Evolutionary conservation across 2,888 invertebrate genomes (phyloP).

Genomic region (Chydorus sphaericus): DNA sequence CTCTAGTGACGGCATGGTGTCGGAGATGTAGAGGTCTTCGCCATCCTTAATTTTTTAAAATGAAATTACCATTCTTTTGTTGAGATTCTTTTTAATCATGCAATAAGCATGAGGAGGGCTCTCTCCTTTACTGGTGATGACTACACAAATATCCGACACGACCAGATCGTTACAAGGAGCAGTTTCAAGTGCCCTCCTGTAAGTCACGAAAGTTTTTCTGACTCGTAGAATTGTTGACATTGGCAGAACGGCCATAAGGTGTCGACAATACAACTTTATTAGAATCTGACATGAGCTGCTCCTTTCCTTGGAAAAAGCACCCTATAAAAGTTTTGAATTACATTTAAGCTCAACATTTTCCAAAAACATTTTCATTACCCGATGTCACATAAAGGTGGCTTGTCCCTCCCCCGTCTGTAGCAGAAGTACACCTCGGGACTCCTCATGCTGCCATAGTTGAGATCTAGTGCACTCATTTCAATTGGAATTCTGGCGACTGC

Average conservation of each 20-base stretch:
- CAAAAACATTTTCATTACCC: conserved; percentile 44
- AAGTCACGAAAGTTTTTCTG: conserved; percentile 86
- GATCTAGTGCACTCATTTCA: no score
- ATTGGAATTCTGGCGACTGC: no score
- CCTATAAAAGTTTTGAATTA: conserved; percentile 16
- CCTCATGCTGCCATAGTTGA: conserved; percentile 92
- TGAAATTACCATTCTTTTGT: conserved; percentile 66
- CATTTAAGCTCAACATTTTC: background rate
- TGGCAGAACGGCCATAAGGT: conserved; percentile 75
- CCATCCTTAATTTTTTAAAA: no score
- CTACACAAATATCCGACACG: conserved; percentile 92
- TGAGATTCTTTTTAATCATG: conserved; percentile 86
- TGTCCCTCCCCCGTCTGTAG: conserved; percentile 78
- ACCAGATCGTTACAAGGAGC: conserved; percentile 94
- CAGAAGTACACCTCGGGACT: conserved; percentile 88
- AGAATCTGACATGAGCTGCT: conserved; percentile 86
- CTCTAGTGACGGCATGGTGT: conserved; percentile 95
- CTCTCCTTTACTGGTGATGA: conserved; percentile 86
- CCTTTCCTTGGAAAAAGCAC: conserved; percentile 96
- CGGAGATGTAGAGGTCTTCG: conserved; percentile 83
- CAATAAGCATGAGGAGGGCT: conserved; percentile 94
- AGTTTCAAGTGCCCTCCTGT: conserved; percentile 68
- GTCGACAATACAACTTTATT: conserved; percentile 76
- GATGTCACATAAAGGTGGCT: conserved; percentile 92
- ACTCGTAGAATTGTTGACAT: conserved; percentile 75